Base-by-base conservation (phyloP, 2,797 vertebrate genomes). In the Amblyraja radiata region DNA sequence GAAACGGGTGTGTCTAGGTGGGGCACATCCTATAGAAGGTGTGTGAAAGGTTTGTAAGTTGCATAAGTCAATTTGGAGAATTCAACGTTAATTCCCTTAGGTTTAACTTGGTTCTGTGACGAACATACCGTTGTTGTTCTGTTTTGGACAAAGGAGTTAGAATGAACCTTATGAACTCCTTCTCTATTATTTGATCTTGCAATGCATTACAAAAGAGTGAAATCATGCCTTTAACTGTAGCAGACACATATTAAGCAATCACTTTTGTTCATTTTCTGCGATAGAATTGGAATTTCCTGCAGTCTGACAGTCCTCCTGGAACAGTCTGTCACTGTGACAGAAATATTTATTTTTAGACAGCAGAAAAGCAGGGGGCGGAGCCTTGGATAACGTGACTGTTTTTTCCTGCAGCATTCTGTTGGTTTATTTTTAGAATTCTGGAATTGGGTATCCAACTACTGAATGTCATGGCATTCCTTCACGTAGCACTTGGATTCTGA, bases 321-420 rank as follows among this genome's bases (percentile, higher is more conserved):
- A 68, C 84, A 68, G 14, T 9, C 21, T 36, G 84, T 36, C 2
- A 18, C 63, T 88, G 84, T 88, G 61, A 6, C 18, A 65, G 21
- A n/a, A 68, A 46, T 63, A 88, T 68, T 32, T 88, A 88, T 88
- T 88, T 88, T 88, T 88, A 68, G 84, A 88, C 1, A 6, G 63
- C 61, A 84, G 23, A 63, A 63, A 88, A 68, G 61, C 61, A 36
- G 16, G 68, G 61, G 63, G 61, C 36, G 61, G 61, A 88, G 61
- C 84, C 14, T 88, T 21, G 2, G 84, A 88, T 68, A 68, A 68
- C 36, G n/a, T 88, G 84, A n/a, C 84, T 88, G 84, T 68, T 88
- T 65, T 88, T 68, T 36, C 84, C 63, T 32, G 83, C 58, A 86
- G 25, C 28, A 14, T 63, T 86, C 61, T 68, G 14, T 32, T 2